Percentiles rank a stretch among this genome's conserved stretches.
phyloP scores from a whole-genome alignment of 2,888 invertebrate genomes.

The Thalpophila matura region DNA sequence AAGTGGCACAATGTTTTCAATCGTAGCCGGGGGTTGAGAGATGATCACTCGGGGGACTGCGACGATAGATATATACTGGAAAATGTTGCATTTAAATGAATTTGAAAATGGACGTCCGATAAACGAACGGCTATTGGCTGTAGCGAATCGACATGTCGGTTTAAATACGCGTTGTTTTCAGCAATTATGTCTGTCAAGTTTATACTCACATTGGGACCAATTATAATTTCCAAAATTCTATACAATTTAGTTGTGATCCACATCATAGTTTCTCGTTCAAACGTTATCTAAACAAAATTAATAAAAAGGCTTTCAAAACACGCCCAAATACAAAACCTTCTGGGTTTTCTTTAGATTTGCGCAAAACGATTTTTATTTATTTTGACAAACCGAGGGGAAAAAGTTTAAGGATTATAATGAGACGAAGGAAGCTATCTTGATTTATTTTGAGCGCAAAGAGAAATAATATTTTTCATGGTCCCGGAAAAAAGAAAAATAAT shows the following conservation, averaged over 20 bases:
- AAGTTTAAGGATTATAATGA: slow-evolving; percentile 60
- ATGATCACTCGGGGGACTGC: slow-evolving; percentile 43
- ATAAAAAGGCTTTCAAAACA: slow-evolving; percentile 14
- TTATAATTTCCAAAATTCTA: slow-evolving; percentile 3
- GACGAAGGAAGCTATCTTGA: slow-evolving; percentile 55
- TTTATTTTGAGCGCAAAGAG: slow-evolving; percentile 49
- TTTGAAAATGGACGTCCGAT: slow-evolving; percentile 31
- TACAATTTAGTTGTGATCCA: not conserved
- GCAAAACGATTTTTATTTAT: slow-evolving; percentile 58
- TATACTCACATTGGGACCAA: not conserved
- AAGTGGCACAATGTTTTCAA: slow-evolving; percentile 53
- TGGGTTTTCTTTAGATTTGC: slow-evolving; percentile 43
- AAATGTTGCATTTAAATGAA: slow-evolving; percentile 47
- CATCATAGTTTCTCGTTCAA: not conserved
- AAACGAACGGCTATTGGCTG: slow-evolving; percentile 25
- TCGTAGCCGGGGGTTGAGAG: slow-evolving; percentile 40
- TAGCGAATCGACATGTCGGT: slow-evolving; percentile 11
- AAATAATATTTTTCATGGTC: slow-evolving; percentile 37
- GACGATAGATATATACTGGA: slow-evolving; percentile 34
- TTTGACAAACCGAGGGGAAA: slow-evolving; percentile 53
- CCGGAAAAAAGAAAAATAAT: slow-evolving; percentile 47
- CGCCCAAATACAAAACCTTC: slow-evolving; percentile 27
- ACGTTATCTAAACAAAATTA: slow-evolving; percentile 10
- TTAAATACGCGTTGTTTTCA: slow-evolving; percentile 14
- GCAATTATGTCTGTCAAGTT: not conserved